Percentiles rank a stretch among this genome's conserved stretches.
phyloP scores from a whole-genome alignment of 2,113 vertebrate genomes.

The Erythrocercus mccallii region DNA sequence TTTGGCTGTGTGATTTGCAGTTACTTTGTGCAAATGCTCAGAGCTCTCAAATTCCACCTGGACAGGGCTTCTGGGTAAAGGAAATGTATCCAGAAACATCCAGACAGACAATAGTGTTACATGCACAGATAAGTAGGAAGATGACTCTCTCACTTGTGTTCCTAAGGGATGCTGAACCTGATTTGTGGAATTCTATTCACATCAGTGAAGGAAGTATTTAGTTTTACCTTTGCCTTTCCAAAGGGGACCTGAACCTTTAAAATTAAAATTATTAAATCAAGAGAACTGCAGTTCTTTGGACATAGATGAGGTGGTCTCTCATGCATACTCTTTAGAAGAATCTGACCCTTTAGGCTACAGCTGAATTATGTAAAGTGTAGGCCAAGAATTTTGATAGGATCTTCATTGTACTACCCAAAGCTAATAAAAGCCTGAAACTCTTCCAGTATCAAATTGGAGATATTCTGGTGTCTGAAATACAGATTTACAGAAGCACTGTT shows the following conservation, averaged over 20 bases:
- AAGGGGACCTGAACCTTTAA: not conserved
- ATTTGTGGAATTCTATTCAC: not conserved
- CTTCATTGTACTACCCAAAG: not conserved
- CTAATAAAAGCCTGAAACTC: not conserved
- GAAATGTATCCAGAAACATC: not conserved
- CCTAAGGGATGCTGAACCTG: not conserved
- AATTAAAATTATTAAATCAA: not conserved
- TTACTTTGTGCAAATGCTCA: not conserved
- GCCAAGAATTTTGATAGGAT: not conserved
- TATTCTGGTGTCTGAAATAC: not conserved
- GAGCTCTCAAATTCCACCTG: not conserved
- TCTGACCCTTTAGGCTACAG: not conserved
- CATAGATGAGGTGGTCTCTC: not conserved
- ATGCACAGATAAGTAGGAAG: not conserved
- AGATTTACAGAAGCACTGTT: not conserved
- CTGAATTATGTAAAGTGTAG: not conserved
- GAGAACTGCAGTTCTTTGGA: not conserved
- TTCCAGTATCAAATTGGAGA: not conserved
- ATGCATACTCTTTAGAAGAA: not conserved
- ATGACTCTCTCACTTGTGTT: not conserved
- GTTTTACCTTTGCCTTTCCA: not conserved
- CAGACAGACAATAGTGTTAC: not conserved
- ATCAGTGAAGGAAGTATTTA: not conserved
- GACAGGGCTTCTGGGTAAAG: not conserved
- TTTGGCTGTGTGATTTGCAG: not conserved